These are phyloP conservation scores for Camponotus pennsylvanicus DNA, from an alignment of 1,140 invertebrate species.

Conservation along the genomic window DNA sequence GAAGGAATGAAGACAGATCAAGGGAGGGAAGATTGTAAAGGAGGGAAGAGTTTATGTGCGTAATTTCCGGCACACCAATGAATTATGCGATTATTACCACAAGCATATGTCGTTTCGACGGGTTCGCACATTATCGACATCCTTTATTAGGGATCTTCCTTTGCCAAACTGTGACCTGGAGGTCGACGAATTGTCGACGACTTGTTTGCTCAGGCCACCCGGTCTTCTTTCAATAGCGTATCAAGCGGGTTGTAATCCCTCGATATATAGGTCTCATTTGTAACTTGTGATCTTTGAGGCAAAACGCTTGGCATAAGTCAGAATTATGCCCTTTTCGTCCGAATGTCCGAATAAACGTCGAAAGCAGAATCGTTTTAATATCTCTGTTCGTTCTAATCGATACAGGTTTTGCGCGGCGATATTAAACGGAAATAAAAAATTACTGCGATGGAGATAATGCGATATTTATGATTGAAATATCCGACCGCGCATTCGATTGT, in stretches of 20 bases:
- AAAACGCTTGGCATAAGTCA: conserved; percentile 74
- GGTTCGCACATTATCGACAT: conserved; percentile 47
- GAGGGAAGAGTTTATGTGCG: neutral
- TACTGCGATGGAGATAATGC: neutral
- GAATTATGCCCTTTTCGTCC: conserved; percentile 71
- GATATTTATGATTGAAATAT: conserved; percentile 3
- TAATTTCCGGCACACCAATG: conserved; percentile 43
- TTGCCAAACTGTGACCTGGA: conserved; percentile 20
- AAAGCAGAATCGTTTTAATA: neutral
- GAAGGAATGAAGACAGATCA: neutral
- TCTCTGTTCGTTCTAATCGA: neutral
- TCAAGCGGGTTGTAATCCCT: conserved; percentile 75
- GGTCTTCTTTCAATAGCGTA: conserved; percentile 70
- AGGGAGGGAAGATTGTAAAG: neutral
- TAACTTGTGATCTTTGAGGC: conserved; percentile 78
- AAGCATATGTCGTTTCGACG: conserved; percentile 61
- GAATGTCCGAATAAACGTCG: conserved; percentile 28
- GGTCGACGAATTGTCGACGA: conserved; percentile 49
- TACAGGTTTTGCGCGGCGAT: neutral
- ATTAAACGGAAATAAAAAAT: conserved; percentile 11
- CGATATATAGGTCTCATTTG: conserved; percentile 81
- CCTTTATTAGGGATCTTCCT: conserved; percentile 22
- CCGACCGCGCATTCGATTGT: neutral
- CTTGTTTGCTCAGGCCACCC: conserved; percentile 69
- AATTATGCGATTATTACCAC: conserved; percentile 64